Evolutionary conservation across 2,113 vertebrate species (phyloP), one percentile per base, ranked within the genome.

Genomic region (Todiramphus chloris): DNA sequence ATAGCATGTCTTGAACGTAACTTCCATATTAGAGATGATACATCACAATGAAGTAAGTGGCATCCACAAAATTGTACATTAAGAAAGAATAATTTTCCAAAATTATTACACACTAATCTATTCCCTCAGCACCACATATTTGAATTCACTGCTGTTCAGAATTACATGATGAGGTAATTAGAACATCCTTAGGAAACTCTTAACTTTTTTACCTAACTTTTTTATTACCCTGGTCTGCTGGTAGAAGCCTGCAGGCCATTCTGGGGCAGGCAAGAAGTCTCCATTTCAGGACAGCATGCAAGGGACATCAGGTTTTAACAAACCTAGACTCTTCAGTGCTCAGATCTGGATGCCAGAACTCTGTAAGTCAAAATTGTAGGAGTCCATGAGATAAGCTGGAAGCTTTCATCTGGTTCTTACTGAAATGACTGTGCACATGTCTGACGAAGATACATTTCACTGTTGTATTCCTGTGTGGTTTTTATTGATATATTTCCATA

Each of bases 251-350:
- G 16, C 33, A 24, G n/a, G 10, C 43, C 23, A 37, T 24, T 72
- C 43, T 21, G 35, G 9, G 14, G 11, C 41, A 62, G 41, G 20
- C 2, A 4, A 63, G 39, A 86, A 66, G 37, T 37, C 11, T 6
- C 28, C 7, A 10, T 17, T 5, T 6, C 0, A n/a, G 16, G 59
- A 3, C 35, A 20, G 7, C 2, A 1, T 25, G 25, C 11, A 1
- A 44, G 16, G 18, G 7, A 48, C 2, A 1, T 12, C 18, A 77
- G 25, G 14, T 55, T 93, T 78, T 64, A 27, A 33, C 20, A 82
- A 70, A 27, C 5, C 5, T 83, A 23, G 4, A 33, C 0, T 63
- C 16, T 24, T 76, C 58, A 35, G 0, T 31, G 11, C 15, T 90
- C 11, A 64, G 11, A 10, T 79, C 27, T 44, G 21, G 14, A 48